These are phyloP conservation scores for Heliangelus exortis DNA, from an alignment of 2,797 vertebrate genomes.

Conservation along the genomic window DNA sequence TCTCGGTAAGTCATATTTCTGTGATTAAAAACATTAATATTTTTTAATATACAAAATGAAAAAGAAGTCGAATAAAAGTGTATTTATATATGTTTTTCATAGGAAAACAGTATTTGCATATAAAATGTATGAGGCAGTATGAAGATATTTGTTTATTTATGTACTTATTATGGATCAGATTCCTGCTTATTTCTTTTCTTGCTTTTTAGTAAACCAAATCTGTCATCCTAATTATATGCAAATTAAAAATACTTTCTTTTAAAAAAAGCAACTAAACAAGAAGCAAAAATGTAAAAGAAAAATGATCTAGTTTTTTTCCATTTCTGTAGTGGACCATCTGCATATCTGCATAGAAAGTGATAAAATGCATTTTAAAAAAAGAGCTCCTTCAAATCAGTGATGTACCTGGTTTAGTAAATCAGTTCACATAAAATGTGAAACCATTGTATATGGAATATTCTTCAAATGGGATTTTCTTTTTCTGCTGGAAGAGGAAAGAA, in stretches of 20 bases:
- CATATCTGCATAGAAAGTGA: not conserved
- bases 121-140: not conserved
- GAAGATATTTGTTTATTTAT: not conserved
- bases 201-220: not conserved
- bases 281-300: not conserved
- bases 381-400: not conserved
- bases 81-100: not conserved
- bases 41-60: not conserved
- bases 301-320: fast-evolving
- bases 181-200: not conserved
- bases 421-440: not conserved
- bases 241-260: not conserved
- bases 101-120: not conserved
- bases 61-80: not conserved
- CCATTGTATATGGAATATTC: not conserved
- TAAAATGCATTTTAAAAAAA: not conserved
- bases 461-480: not conserved
- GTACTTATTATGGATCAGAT: not conserved
- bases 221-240: not conserved
- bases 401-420: not conserved
- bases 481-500: not conserved
- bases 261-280: not conserved
- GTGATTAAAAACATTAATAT: not conserved
- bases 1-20: not conserved
- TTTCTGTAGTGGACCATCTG: not conserved